Evolutionary conservation across 2,113 vertebrate species (phyloP), one percentile per base, ranked within the genome.

Genomic region (Notothenia rossii): DNA sequence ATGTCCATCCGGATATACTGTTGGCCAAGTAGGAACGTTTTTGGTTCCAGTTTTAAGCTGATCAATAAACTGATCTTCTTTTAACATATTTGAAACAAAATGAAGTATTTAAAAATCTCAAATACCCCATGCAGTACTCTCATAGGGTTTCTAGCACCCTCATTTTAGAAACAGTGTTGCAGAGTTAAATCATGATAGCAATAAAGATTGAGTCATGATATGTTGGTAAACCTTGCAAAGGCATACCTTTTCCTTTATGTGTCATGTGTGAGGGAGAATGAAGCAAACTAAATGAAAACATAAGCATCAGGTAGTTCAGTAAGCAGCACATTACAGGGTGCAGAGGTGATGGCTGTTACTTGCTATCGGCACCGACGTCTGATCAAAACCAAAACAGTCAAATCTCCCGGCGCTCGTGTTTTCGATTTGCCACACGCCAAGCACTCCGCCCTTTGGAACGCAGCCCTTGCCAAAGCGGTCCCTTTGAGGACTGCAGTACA

Each of bases 401-500:
- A 74, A 81, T 88, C 85, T 89, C 79, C 68, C 50, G 10, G 72
- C 36, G 70, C 72, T 73, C 72, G 13, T 88, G 86, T 90, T 90
- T 29, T 89, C 66, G 48, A 86, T 91, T 90, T 79, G 79, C 87
- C 84, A 58, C 77, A 79, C 60, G 74, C 85, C 81, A 88, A 89
- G 72, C 71, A 65, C 81, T 71, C 78, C 67, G 61, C 83, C 82
- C 76, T 88, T 88, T 82, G 75, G 80, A 90, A 80, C 22, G 58
- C 54, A 75, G 82, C 84, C 84, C 72, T 82, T n/a, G 68, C 91
- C 83, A 88, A 83, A 91, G 85, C 83, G 64, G 83, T 84, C 87
- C 86, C 86, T 92, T 84, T 91, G 88, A 92, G 90, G 86, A 76
- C 63, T 68, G 78, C 79, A 60, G 77, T 86, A 59, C 85, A 82